These are phyloP conservation scores for Apteryx owenii DNA, from an alignment of 2,113 vertebrate species.

Conservation along the genomic window DNA sequence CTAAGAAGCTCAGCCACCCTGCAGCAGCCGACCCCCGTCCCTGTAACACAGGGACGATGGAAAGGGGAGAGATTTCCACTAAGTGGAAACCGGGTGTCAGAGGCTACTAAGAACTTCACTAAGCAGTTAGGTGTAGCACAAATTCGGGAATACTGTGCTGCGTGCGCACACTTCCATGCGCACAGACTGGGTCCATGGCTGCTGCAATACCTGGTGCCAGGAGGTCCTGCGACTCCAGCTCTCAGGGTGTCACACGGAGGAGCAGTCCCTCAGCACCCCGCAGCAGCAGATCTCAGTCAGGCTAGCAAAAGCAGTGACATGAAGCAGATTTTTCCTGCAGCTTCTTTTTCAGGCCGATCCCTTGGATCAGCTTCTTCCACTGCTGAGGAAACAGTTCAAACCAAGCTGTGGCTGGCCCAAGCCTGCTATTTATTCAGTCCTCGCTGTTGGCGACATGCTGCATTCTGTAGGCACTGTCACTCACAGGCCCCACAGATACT, in stretches of 20 bases:
- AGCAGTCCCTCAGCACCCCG: background rate
- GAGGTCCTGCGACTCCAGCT: background rate
- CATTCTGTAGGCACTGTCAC: background rate
- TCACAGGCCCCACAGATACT: background rate
- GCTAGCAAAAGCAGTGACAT: fast-evolving
- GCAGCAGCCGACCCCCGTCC: background rate
- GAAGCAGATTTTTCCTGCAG: background rate
- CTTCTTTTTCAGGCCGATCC: background rate
- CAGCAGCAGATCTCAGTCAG: fast-evolving
- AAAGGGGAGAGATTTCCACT: background rate
- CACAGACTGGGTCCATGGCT: background rate
- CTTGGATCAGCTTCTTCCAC: background rate
- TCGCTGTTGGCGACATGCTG: background rate
- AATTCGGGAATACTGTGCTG: background rate
- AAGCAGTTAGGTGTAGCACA: fast-evolving
- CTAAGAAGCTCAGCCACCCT: background rate
- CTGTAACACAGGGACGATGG: background rate
- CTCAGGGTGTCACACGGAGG: fast-evolving
- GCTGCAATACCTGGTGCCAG: fast-evolving
- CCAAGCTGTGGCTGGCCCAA: background rate
- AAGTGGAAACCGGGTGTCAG: background rate
- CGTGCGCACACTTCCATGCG: fast-evolving
- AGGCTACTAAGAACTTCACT: fast-evolving
- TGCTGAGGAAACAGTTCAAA: background rate
- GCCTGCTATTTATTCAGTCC: background rate